Base-by-base conservation (phyloP, 2,113 vertebrate species). In the Clarias gariepinus region DNA sequence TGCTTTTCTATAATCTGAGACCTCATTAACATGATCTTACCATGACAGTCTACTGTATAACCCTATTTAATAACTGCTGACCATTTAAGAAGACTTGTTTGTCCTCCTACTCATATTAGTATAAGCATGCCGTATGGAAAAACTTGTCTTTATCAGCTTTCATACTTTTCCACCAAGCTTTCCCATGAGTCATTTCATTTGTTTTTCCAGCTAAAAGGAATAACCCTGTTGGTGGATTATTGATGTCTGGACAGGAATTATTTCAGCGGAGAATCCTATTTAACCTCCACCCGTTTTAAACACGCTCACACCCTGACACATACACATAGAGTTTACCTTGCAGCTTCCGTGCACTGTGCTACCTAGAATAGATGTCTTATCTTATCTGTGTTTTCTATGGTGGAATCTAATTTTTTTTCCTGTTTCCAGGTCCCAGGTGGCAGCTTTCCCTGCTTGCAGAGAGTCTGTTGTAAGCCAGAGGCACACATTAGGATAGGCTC, bases 361-460 rank as follows among this genome's bases (percentile, higher is more conserved):
- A 86, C 89, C 77, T 4, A 74, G 89, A 89, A 89, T 74, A 86
- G 57, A 10, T 60, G 68, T 81, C 58, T 89, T 87, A 89, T 89
- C 89, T 89, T 83, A 89, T 89, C 84, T 84, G 15, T 11, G 10
- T 55, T 81, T 88, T 77, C 86, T 84, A 66, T 41, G 41, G 15
- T 81, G 36, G 33, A 89, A 64, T 86, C 53, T 68, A 78, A 83
- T 64, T 66, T 58, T 87, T 52, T 52, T 55, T 74, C 55, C 78
- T 86, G 41, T 74, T 61, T 77, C 83, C 71, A 73, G 30, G n/a
- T 78, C 80, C 88, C 80, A 85, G 64, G 23, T 87, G 86, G 57
- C 28, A 60, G 23, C 2, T 73, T 85, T 85, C 64, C 83, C 86
- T 64, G 53, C 55, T 81, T 53, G 68, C 55, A 57, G 47, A 64